Evolutionary conservation across 2,113 vertebrate genomes (phyloP), one percentile per base, ranked within the genome.

Genomic region (Globicephala melas): DNA sequence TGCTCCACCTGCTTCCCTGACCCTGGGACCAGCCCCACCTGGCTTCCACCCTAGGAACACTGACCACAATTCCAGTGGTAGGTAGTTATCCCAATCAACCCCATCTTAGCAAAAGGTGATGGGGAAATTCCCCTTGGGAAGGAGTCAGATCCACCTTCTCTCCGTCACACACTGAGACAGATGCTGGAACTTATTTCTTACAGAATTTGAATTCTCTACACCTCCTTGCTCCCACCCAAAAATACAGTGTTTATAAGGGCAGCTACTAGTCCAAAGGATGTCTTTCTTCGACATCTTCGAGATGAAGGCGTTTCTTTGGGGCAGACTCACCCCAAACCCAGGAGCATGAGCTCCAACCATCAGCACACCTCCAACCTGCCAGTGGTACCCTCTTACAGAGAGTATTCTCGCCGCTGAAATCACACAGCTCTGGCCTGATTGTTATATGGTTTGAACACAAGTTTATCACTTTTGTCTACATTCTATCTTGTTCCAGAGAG

Each of bases 1-100:
- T 5, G 6, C 33, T 1, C 0, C 6, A 0, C 11, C 5, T 8
- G 33, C 31, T 50, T n/a, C 28, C 33, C 36, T 36, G 1, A 25
- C 26, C 31, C 83, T n/a, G 20, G 17, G 9, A 71, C 41, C 8
- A 38, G 60, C 33, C 21, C 58, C 60, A 47, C 7, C 73, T 8
- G 50, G 41, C 20, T 14, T 18, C 36, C 36, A 53, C 25, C 17
- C n/a, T 20, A 58, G 63, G 47, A 85, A 44, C 5, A 47, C 28
- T 25, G 53, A 62, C 11, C 68, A 14, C 25, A 9, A 38, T 76
- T 36, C 47, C 44, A 6, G 2, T 8, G 13, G 60, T 44, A 76
- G 31, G 31, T 5, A 31, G 79, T 73, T 60, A 38, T 26, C 63
- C 63, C 50, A 41, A 14, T 31, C 11, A 36, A 25, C n/a, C 33